phyloP scores from a whole-genome alignment of 2,113 vertebrate genomes.

The Astur gentilis region DNA sequence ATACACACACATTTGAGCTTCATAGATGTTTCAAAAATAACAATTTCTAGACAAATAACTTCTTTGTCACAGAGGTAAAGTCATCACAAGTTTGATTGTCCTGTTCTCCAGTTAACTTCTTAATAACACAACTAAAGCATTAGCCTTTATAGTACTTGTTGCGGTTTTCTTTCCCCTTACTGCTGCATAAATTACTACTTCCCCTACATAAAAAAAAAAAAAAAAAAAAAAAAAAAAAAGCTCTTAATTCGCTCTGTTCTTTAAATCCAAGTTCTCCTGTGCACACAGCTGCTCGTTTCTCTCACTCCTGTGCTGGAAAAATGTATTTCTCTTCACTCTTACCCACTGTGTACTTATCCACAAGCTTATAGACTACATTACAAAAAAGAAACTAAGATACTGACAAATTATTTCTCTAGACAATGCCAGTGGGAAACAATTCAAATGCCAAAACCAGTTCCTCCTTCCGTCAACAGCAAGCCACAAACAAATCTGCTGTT shows the following conservation, averaged over 20 bases:
- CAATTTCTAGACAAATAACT: neutral
- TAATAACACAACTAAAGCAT: neutral
- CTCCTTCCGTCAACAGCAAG: neutral
- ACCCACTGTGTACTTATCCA: neutral
- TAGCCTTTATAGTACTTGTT: neutral
- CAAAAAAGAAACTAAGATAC: neutral
- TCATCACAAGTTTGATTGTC: neutral
- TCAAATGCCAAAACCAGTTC: neutral
- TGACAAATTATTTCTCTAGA: neutral
- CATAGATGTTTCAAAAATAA: neutral
- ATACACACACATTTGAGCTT: neutral
- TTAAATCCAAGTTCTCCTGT: neutral
- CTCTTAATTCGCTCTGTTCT: neutral
- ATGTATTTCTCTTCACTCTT: neutral
- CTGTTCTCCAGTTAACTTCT: neutral
- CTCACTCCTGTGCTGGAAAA: neutral
- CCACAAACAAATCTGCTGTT: neutral
- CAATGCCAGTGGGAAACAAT: neutral
- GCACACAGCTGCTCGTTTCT: neutral
- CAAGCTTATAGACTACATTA: neutral
- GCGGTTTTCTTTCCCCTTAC: neutral
- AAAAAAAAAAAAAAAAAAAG: neutral
- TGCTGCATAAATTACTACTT: neutral
- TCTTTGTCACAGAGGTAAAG: neutral
- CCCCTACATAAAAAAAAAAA: neutral